Evolutionary conservation across 2,888 invertebrate species (phyloP).

Genomic region (Scrobipalpa costella): DNA sequence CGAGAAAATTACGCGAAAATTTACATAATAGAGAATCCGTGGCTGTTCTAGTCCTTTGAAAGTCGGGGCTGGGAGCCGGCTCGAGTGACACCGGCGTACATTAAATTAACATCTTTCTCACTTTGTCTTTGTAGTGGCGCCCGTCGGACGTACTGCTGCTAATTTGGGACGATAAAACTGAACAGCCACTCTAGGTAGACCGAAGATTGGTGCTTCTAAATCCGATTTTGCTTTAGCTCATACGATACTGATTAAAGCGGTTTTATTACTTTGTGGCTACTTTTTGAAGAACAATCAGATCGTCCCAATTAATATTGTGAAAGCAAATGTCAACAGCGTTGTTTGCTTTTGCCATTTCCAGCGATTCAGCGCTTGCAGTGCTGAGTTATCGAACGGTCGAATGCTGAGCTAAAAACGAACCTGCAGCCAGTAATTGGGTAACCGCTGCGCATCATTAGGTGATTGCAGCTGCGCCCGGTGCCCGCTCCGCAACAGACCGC

Average conservation of each 20-base stretch:
- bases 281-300: not conserved
- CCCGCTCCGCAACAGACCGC: constrained; percentile 26
- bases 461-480: constrained; percentile 63
- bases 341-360: constrained; percentile 18
- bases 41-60: constrained; percentile 76
- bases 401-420: constrained; percentile 68
- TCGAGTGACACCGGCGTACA: constrained; percentile 73
- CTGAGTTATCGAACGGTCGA: constrained; percentile 54
- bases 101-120: constrained; percentile 77
- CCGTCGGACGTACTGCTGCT: constrained; percentile 26
- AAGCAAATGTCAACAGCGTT: not conserved
- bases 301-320: not conserved
- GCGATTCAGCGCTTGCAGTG: constrained; percentile 4
- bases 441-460: constrained; percentile 74
- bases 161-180: not conserved
- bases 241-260: no score
- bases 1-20: constrained; percentile 77
- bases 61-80: constrained; percentile 64
- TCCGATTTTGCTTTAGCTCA: no score
- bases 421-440: constrained; percentile 72
- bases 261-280: no score
- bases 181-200: not conserved
- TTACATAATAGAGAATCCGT: constrained; percentile 80
- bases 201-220: no score
- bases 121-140: constrained; percentile 69